Base-by-base conservation (phyloP, 2,797 vertebrate species). In the Dermochelys coriacea region DNA sequence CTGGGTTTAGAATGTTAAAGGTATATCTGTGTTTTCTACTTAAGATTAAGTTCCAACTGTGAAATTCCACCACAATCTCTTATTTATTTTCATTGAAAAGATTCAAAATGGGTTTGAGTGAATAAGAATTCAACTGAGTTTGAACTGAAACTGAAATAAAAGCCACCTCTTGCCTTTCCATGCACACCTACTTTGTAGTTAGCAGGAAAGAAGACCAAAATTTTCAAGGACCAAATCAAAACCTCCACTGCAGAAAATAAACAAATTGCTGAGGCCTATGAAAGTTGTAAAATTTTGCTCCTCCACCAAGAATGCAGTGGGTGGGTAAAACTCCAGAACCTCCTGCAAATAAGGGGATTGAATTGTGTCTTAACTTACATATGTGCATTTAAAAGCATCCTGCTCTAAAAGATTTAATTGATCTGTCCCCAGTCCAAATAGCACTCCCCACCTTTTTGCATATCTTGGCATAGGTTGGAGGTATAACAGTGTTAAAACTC, bases 291-390 rank as follows among this genome's bases (percentile, higher is more conserved):
- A 90, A 21, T 18, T 64, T 18, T 41, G 86, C 81, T 84, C 90
- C 41, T 64, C 31, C 68, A 93, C 54, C 50, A 92, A 59, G 91
- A 94, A 91, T 71, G 91, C 91, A 94, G 61, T 82, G 61, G 41
- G 59, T 88, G 80, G 90, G 93, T 87, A 94, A 96, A 96, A 95
- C 94, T 93, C 89, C 84, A 85, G 83, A 80, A 45, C 83, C 81
- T 94, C 93, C 51, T 74, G 52, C 68, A 90, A 97, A 90, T 81
- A 85, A 84, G 84, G 86, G 93, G 91, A 97, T 97, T 96, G 96
- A 93, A 78, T 97, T 97, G 93, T 77, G 47, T 94, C 88, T 97
- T 97, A 95, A 85, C 50, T 98, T 97, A 96, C 59, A 95, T 96
- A 96, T 83, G 78, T 88, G 86, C 86, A 93, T 96, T 96, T 96